Evolutionary conservation across 2,797 vertebrate species (phyloP), one percentile per base, ranked within the genome.

Genomic region (Urocyon cinereoargenteus): DNA sequence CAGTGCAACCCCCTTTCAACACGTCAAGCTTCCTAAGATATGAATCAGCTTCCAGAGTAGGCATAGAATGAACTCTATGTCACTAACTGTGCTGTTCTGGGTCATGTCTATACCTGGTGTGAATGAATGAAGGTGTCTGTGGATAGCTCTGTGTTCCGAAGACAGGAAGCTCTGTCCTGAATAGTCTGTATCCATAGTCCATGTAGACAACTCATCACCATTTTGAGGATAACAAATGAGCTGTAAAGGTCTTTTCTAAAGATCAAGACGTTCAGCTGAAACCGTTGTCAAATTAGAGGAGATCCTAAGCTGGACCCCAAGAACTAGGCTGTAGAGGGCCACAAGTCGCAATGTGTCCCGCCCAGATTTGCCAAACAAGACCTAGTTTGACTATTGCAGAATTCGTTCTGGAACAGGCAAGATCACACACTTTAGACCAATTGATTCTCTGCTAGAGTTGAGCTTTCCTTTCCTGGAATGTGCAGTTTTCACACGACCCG

Each of bases 401-500:
- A 91, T 90, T 75, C 51, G 36, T 94, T 96, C 92, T 94, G 89
- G 57, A 97, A 95, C 97, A 97, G 82, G 90, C 66, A 97, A 75
- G 26, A 86, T 66, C 75, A 66, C 73, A 98, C 95, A 91, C 77
- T 40, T 68, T 57, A 97, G 70, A 64, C 11, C 26, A 75, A 92
- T 66, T 83, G 49, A 18, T 77, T 84, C 66, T 53, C 84, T 12
- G 49, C 66, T 79, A 34, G 24, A 86, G 3, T n/a, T 94, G 94
- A 97, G 92, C 70, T 86, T 61, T 81, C 57, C 34, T 64, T 79
- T 45, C 75, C 75, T 22, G 62, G 4, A 64, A 64, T 81, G 94
- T 83, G 92, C 85, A 96, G 89, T 97, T 93, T 66, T 97, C 87
- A 59, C 92, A 78, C 77, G 96, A 97, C 95, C 94, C 95, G 98